Conservation (phyloP, 2,113 vertebrate genomes). For the Motacilla alba region DNA sequence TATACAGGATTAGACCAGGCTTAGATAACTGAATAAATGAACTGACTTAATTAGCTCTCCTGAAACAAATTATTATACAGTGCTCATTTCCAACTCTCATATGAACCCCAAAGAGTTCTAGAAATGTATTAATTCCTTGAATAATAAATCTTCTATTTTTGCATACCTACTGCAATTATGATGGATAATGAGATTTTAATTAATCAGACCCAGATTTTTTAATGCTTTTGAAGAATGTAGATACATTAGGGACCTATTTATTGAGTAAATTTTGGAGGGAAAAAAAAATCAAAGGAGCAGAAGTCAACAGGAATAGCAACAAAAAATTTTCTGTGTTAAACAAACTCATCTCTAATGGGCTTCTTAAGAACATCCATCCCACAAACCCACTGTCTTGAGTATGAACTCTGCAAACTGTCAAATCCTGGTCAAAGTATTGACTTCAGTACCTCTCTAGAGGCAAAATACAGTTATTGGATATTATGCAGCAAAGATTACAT, state of each 20-base stretch:
- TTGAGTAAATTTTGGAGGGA: background rate
- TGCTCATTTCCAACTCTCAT: slow-evolving; percentile 61
- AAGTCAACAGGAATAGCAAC: background rate
- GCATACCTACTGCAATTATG: slow-evolving; percentile 62
- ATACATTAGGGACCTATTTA: slow-evolving; percentile 26
- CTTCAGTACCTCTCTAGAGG: background rate
- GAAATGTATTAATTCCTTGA: slow-evolving; percentile 72
- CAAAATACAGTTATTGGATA: background rate
- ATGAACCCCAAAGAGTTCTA: slow-evolving; percentile 55
- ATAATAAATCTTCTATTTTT: slow-evolving; percentile 61
- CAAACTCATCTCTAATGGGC: background rate
- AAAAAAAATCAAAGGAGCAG: background rate
- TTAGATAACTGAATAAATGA: slow-evolving; percentile 63
- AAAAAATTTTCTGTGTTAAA: background rate
- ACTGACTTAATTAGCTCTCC: slow-evolving; percentile 62
- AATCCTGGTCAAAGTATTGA: background rate
- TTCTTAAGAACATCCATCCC: background rate
- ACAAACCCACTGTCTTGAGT: background rate
- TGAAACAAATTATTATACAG: slow-evolving; percentile 69
- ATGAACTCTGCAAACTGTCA: background rate
- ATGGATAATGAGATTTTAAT: slow-evolving; percentile 76
- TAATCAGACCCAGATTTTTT: slow-evolving; percentile 64
- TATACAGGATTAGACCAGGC: background rate
- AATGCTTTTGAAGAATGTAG: slow-evolving; percentile 9
- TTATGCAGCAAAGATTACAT: background rate